phyloP scores from a whole-genome alignment of 2,888 invertebrate species.

The Hirtodrosophila duncani region DNA sequence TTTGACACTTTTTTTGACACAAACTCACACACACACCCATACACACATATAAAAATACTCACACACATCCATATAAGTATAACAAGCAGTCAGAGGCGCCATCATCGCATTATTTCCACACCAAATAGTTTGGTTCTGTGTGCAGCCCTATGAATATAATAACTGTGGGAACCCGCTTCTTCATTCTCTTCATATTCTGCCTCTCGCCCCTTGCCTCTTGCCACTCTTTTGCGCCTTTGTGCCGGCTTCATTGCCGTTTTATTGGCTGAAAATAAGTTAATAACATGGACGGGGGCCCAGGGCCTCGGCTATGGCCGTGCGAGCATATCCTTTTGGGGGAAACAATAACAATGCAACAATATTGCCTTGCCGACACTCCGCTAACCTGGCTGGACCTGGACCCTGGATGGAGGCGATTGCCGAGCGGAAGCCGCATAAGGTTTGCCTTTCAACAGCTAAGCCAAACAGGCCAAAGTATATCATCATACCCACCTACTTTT shows the following conservation, averaged over 20 bases:
- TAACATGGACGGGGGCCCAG: slow-evolving; percentile 72
- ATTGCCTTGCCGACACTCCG: slow-evolving; percentile 41
- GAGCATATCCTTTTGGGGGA: slow-evolving; percentile 28
- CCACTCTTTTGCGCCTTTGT: slow-evolving; percentile 33
- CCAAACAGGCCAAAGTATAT: slow-evolving; percentile 66
- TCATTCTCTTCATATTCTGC: too few relatives aligned
- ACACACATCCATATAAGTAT: too few relatives aligned
- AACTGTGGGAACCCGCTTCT: slow-evolving; percentile 77
- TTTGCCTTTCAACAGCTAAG: slow-evolving; percentile 59
- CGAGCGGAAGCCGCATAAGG: slow-evolving; percentile 64
- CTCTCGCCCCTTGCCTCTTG: too few relatives aligned
- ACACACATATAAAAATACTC: background rate
- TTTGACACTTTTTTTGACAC: slow-evolving; percentile 66
- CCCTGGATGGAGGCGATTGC: background rate
- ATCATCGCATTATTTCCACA: slow-evolving; percentile 61
- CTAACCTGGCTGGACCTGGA: slow-evolving; percentile 1
- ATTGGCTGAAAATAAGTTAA: slow-evolving; percentile 76
- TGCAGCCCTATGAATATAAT: slow-evolving; percentile 69
- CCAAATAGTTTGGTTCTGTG: slow-evolving; percentile 43
- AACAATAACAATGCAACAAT: slow-evolving; percentile 66
- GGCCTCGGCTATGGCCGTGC: slow-evolving; percentile 15
- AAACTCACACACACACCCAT: slow-evolving; percentile 23
- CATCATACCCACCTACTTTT: slow-evolving; percentile 76
- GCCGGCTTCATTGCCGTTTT: slow-evolving; percentile 68
- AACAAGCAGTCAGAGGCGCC: slow-evolving; percentile 22